Conservation (phyloP, 92 coral and sea anemone genomes). For the Zoanthus sansibaricus region DNA sequence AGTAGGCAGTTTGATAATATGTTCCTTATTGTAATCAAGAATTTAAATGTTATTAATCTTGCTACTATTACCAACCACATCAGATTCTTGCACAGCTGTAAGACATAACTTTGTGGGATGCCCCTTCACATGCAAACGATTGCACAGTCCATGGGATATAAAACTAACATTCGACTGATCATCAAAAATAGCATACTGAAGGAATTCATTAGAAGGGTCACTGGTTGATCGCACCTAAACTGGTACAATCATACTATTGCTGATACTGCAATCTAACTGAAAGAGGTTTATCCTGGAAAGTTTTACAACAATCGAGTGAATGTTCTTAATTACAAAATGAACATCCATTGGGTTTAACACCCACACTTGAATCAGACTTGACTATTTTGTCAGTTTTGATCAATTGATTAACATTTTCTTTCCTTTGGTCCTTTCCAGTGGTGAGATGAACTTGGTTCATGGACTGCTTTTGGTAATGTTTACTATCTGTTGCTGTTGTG, state of each 20-base stretch:
- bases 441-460: too few species aligned
- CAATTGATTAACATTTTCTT: too few species aligned
- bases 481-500: too few species aligned
- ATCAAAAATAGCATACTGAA: neutral
- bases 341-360: too few species aligned
- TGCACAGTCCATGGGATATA: neutral
- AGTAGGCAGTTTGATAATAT: conserved; percentile 18
- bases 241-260: conserved; percentile 1
- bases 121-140: neutral
- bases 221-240: neutral
- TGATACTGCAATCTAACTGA: neutral
- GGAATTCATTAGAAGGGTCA: neutral
- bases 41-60: neutral
- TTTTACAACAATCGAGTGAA: neutral
- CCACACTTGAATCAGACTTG: too few species aligned
- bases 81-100: conserved; percentile 23
- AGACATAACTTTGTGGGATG: neutral
- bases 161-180: too few species aligned
- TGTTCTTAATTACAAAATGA: too few species aligned
- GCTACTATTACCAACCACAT: conserved; percentile 1
- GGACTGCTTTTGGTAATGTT: too few species aligned
- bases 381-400: too few species aligned
- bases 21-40: conserved; percentile 14
- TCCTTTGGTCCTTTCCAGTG: too few species aligned
- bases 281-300: neutral